phyloP scores from a whole-genome alignment of 2,888 invertebrate species.

The Actias luna region DNA sequence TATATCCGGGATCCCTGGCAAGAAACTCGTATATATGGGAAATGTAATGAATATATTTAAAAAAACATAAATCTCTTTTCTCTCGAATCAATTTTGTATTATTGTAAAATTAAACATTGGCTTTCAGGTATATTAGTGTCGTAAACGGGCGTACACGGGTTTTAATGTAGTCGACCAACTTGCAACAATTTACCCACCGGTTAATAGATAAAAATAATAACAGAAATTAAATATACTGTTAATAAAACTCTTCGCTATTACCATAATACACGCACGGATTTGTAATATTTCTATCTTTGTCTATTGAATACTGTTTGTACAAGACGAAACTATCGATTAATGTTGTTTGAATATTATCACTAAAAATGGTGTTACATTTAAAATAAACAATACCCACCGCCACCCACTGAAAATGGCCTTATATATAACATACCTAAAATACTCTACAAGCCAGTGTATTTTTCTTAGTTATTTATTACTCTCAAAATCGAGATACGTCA shows the following conservation, averaged over 20 bases:
- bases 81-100: conserved; percentile 9
- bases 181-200: neutral
- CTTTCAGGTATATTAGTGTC: neutral
- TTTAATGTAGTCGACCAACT: neutral
- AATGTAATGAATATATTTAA: neutral
- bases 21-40: neutral
- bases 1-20: neutral
- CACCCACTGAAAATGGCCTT: no score
- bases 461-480: neutral
- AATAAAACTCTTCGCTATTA: neutral
- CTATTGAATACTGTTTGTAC: neutral
- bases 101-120: neutral
- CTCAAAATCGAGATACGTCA: conserved; percentile 32
- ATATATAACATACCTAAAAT: no score
- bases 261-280: neutral
- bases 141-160: neutral
- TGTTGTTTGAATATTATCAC: neutral
- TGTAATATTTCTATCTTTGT: neutral
- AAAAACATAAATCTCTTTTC: neutral
- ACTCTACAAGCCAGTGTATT: neutral
- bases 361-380: no score
- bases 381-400: no score
- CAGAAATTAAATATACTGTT: neutral
- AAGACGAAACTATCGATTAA: neutral
- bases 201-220: neutral